Evolutionary conservation across 2,797 vertebrate species (phyloP).

Genomic region (Cynopterus sphinx): DNA sequence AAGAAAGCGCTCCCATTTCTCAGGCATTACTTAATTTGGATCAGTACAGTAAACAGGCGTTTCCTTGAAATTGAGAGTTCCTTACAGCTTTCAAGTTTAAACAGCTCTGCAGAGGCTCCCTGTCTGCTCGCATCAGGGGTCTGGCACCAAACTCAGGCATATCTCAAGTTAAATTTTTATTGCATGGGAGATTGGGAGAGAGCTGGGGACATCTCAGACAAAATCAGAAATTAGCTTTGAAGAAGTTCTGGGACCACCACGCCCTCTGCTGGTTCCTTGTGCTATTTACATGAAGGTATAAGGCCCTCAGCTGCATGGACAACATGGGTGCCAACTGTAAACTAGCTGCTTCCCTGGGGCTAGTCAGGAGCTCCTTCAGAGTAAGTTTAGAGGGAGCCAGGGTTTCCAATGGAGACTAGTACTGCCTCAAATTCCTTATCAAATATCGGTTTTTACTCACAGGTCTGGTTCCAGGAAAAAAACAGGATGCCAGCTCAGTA

Average conservation of each 20-base stretch:
- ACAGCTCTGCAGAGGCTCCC: background rate
- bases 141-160: background rate
- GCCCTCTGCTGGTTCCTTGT: constrained; percentile 81
- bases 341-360: background rate
- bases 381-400: background rate
- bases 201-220: background rate
- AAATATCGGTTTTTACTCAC: background rate
- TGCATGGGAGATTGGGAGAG: background rate
- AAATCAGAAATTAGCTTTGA: background rate
- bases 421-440: background rate
- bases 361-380: background rate
- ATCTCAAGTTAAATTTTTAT: background rate
- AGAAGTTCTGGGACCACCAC: constrained; percentile 47
- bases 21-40: constrained; percentile 42
- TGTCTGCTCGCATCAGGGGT: background rate
- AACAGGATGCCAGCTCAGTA: constrained; percentile 1
- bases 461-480: constrained; percentile 37
- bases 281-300: background rate
- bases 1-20: background rate
- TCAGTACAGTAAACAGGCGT: constrained; percentile 51
- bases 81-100: background rate
- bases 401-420: background rate
- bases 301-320: background rate
- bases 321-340: background rate
- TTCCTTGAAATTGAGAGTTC: constrained; percentile 49